Base-by-base conservation (phyloP, 2,113 vertebrate species). In the Echinops telfairi region DNA sequence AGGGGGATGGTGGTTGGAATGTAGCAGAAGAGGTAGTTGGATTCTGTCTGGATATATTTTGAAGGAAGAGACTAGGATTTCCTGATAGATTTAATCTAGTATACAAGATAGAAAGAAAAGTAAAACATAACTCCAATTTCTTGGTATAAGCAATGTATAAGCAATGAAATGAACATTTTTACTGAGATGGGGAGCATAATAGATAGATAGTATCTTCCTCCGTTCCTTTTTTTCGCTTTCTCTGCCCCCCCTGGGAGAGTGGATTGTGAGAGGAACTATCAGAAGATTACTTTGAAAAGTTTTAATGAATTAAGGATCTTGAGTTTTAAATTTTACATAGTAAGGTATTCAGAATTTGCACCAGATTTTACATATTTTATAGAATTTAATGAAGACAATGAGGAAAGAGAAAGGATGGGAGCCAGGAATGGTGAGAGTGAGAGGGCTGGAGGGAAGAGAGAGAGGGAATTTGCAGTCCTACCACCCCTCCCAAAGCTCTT, bases 321-420 rank as follows among this genome's bases (percentile, higher is more conserved):
- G 19, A 60, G 36, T 89, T 40, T 5, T 83, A 57, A 33, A 3
- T n/a, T 40, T 5, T 83, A 57, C 40, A 3, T n/a, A 22, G 3
- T 3, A 68, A 57, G 6, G 43, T 75, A 58, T 83, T 92, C 23
- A 78, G 68, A 71, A 20, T 57, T 68, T 5, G 0, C 6, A 64
- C 40, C 60, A 70, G 11, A 25, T 38, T 90, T 78, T 58, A 2
- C 8, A 16, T 68, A 71, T 58, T 73, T 83, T 86, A 75, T 31
- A 78, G 8, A 88, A 53, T 68, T 82, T 78, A 89, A 57, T 93
- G 38, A 71, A 57, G 70, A 83, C 58, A 36, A 80, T 4, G 66
- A 78, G 3, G 29, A 57, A 83, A 88, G 25, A 79, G 81, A 43
- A 66, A 66, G 25, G 60, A 62, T 62, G 7, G 64, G 25, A 27